Evolutionary conservation across 2,113 vertebrate genomes (phyloP).

Genomic region (Rhinogobius similis): DNA sequence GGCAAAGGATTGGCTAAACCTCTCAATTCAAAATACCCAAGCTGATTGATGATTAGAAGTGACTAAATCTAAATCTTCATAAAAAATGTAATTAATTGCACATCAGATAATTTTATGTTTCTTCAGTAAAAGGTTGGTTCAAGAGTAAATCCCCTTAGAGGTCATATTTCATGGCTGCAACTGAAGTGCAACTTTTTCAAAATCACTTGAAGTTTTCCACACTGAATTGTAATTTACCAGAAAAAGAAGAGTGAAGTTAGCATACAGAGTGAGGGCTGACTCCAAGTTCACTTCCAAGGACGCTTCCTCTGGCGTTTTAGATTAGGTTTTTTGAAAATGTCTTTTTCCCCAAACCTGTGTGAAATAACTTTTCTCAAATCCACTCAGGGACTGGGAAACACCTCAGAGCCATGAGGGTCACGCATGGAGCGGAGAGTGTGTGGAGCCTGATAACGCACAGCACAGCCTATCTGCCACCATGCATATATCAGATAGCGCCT

Average conservation of each 20-base stretch:
- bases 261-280: neutral
- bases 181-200: neutral
- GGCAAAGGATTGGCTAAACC: no score
- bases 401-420: slow-evolving; percentile 19
- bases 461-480: slow-evolving; percentile 24
- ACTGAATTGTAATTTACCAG: neutral
- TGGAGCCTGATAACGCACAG: slow-evolving; percentile 46
- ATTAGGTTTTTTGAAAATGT: neutral
- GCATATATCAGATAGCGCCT: slow-evolving; percentile 51
- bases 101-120: neutral
- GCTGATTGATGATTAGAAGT: no score
- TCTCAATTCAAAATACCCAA: no score
- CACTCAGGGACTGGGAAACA: slow-evolving; percentile 3
- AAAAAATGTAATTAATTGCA: no score
- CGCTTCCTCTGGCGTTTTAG: slow-evolving; percentile 5
- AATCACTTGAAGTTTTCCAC: neutral
- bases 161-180: neutral
- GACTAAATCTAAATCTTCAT: no score
- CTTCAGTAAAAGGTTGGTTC: neutral
- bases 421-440: slow-evolving; percentile 25
- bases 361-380: neutral
- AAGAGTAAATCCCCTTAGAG: neutral
- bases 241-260: neutral
- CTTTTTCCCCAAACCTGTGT: slow-evolving; percentile 2
- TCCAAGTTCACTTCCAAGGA: slow-evolving; percentile 12